Evolutionary conservation across 2,113 vertebrate genomes (phyloP).

Genomic region (Pachyramphus minor): DNA sequence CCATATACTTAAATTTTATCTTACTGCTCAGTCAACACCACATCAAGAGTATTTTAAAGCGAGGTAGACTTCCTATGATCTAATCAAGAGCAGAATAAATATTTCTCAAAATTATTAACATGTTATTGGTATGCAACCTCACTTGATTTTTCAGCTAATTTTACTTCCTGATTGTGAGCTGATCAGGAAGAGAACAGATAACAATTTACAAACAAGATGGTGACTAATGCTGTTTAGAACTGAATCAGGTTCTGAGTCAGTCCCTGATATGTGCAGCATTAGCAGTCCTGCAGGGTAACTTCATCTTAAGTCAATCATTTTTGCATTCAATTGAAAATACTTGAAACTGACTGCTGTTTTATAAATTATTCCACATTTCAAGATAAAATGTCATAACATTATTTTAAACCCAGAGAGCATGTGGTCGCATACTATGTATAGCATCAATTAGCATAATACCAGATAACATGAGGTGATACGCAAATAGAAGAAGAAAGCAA

Average conservation of each 20-base stretch:
- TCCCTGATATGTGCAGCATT: rapidly evolving
- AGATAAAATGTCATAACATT: background rate
- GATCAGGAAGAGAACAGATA: background rate
- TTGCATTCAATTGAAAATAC: background rate
- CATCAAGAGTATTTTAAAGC: background rate
- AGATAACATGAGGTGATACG: background rate
- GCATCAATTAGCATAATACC: background rate
- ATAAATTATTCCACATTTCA: background rate
- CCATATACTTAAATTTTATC: background rate
- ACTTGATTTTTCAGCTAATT: constrained; percentile 4
- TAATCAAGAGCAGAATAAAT: background rate
- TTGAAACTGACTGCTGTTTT: background rate
- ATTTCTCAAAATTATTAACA: background rate
- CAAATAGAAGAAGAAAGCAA: background rate
- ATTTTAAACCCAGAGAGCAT: background rate
- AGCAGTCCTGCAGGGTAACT: background rate
- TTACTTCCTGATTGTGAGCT: background rate
- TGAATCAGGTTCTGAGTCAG: background rate
- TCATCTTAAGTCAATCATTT: background rate
- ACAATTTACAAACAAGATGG: background rate
- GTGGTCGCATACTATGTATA: background rate
- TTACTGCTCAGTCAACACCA: background rate
- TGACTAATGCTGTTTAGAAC: background rate
- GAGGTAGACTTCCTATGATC: background rate
- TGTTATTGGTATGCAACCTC: background rate